Percentiles rank a stretch among this genome's conserved stretches.
These are phyloP conservation scores for Poecilia latipinna DNA, from an alignment of 2,113 vertebrate species.

Conservation along the genomic window DNA sequence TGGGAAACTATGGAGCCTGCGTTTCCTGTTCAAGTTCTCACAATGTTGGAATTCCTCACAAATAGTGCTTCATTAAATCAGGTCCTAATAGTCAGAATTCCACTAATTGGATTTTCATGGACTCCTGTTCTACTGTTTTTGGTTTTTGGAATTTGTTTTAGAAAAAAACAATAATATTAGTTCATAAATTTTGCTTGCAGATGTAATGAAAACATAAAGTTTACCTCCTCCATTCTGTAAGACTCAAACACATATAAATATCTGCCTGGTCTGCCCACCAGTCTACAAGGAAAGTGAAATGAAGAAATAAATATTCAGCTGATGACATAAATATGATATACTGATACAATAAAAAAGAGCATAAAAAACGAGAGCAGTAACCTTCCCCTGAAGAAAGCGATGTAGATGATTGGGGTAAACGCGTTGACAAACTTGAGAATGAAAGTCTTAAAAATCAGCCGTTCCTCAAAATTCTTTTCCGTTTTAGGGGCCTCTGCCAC, in stretches of 20 bases:
- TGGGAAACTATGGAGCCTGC: too few species aligned
- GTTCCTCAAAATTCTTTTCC: conserved; percentile 95
- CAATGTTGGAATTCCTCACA: too few species aligned
- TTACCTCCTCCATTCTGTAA: conserved; percentile 98
- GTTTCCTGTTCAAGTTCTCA: too few species aligned
- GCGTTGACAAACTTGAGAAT: conserved; percentile 97
- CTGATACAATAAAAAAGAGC: not conserved
- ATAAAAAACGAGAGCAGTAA: conserved; percentile 58
- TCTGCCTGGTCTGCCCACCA: conserved; percentile 92
- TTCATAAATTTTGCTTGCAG: not conserved
- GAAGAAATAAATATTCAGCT: not conserved
- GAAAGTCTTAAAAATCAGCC: conserved; percentile 97
- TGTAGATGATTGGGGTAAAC: conserved; percentile 97
- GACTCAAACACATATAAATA: conserved; percentile 96
- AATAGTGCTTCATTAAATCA: too few species aligned
- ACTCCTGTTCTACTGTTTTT: not conserved
- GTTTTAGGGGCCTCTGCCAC: conserved; percentile 95
- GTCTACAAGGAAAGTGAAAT: conserved; percentile 71
- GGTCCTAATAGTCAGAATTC: too few species aligned
- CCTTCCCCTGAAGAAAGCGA: conserved; percentile 98
- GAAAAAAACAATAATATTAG: not conserved
- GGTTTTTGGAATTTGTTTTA: not conserved
- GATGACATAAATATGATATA: not conserved
- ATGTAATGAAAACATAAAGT: not conserved
- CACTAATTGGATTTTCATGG: too few species aligned